Evolutionary conservation across 2,888 invertebrate species (phyloP), one percentile per base, ranked within the genome.

Genomic region (Volucella inanis): DNA sequence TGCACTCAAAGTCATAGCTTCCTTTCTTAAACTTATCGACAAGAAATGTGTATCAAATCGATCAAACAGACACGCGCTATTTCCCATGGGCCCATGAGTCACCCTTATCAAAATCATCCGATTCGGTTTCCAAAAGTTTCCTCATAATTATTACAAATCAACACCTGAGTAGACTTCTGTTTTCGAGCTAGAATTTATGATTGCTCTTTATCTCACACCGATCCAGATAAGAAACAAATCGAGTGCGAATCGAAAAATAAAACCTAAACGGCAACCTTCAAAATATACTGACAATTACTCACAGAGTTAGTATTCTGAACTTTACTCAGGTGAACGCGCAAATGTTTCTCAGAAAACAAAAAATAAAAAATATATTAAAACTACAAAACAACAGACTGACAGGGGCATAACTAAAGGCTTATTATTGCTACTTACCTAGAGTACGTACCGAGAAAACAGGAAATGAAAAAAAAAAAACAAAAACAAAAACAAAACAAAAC

Each of bases 321-420:
- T 80, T 81, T 50, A 45, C 39, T 57, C 76, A 81, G 81, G 18
- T 64, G 76, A 54, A 50, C 31, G 43, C 14, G 31, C 31, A 31
- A 31, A 39, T 3, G 39, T 41, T 15, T 12, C 31, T n/a, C 14
- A 43, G 9, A 52, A 68, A 38, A 15, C 43, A 39, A 15, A 59
- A 59, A 67, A 54, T 15, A 22, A 50, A 67, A 14, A 31, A 31
- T 31, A 31, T 6, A 31, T 31, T 6, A 31, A 31, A 31, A 31
- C 31, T 31, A 31, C 31, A 31, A 31, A 31, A 31, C 31, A 31
- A 31, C 31, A 31, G 31, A 31, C 31, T 6, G 6, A 31, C 31
- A 22, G 15, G 43, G 1, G 12, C 11, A 64, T 41, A 65, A 12
- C 2, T 3, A 45, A 45, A 45, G 11, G 11, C n/a, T 45, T 1